Evolutionary conservation across 2,113 vertebrate species (phyloP).

Genomic region (Xerus inauris): DNA sequence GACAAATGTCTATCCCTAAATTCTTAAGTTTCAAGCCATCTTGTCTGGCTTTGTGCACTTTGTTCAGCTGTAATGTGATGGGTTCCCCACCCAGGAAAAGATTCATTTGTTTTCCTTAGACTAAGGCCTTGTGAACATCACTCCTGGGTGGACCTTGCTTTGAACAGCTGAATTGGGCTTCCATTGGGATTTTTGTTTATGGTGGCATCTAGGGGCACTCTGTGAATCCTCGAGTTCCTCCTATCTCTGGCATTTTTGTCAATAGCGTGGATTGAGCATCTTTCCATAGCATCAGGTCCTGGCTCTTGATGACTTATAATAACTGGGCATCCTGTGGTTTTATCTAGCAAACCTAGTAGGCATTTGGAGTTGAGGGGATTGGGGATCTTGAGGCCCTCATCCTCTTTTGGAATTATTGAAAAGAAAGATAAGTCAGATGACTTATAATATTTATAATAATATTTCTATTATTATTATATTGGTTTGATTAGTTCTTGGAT

Average conservation of each 20-base stretch:
- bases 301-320: background rate
- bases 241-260: background rate
- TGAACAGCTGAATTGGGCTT: background rate
- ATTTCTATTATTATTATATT: background rate
- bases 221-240: conserved; percentile 13
- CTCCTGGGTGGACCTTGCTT: background rate
- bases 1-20: background rate
- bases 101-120: background rate
- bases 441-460: background rate
- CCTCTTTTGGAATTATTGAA: background rate
- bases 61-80: background rate
- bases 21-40: background rate
- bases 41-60: background rate
- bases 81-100: background rate
- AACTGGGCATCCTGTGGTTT: background rate
- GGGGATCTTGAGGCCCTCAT: background rate
- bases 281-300: background rate
- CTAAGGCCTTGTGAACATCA: background rate
- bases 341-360: background rate
- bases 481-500: conserved; percentile 12
- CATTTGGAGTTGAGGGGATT: background rate
- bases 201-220: conserved; percentile 52
- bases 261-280: background rate
- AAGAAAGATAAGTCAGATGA: background rate
- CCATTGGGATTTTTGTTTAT: conserved; percentile 27